These are phyloP conservation scores for Harpalus rubripes DNA, from an alignment of 2,888 invertebrate genomes.

Conservation along the genomic window DNA sequence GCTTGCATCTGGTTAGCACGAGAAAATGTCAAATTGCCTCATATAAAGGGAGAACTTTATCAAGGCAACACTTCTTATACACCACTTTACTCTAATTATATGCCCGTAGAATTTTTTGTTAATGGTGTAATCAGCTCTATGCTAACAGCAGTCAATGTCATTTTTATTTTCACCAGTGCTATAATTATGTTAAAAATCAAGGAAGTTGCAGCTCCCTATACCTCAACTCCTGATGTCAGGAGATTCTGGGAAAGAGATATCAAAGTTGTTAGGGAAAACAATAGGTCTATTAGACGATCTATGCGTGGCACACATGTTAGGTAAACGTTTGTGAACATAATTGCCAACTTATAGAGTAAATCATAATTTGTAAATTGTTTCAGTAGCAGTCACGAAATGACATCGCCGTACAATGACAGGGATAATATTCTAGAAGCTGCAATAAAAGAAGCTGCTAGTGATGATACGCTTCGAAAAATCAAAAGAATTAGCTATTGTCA, in stretches of 20 bases:
- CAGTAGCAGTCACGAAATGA: conserved; percentile 50
- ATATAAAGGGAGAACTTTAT: conserved; percentile 84
- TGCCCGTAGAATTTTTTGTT: conserved; percentile 87
- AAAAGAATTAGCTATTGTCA: conserved; percentile 87
- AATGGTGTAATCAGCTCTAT: conserved; percentile 90
- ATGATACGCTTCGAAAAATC: conserved; percentile 86
- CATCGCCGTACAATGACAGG: conserved; percentile 74
- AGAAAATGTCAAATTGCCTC: conserved; percentile 84
- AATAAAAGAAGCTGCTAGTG: conserved; percentile 83
- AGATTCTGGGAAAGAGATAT: conserved; percentile 89
- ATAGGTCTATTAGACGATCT: conserved; percentile 78
- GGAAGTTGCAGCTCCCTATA: conserved; percentile 90
- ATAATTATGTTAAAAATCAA: conserved; percentile 90
- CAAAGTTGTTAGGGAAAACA: conserved; percentile 85
- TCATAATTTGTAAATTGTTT: conserved; percentile 26
- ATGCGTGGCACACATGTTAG: conserved; percentile 70
- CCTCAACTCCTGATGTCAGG: conserved; percentile 85
- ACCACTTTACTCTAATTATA: conserved; percentile 85
- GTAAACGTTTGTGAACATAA: background rate
- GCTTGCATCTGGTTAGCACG: conserved; percentile 86
- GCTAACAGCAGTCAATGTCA: conserved; percentile 89
- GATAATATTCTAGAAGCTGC: conserved; percentile 83
- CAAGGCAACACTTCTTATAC: conserved; percentile 82
- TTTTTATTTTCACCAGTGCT: conserved; percentile 90
- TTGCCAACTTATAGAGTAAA: too few species aligned